These are phyloP conservation scores for Galaxias olidus DNA, from an alignment of 2,797 vertebrate species.

Conservation along the genomic window DNA sequence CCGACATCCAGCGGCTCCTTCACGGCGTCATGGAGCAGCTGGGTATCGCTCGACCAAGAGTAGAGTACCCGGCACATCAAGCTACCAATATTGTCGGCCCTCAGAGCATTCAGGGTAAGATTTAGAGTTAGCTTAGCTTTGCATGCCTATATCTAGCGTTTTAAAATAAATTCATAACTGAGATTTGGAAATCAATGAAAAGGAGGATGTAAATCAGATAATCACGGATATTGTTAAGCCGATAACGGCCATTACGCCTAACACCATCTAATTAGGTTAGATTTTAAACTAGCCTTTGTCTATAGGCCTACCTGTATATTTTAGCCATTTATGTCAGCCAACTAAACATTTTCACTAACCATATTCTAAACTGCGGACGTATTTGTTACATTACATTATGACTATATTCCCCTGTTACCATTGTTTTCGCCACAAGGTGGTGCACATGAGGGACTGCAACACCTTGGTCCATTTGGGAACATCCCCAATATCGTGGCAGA, in stretches of 20 bases:
- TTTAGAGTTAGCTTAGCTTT: not conserved
- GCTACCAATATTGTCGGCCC: constrained; percentile 95
- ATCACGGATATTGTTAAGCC: too few relatives aligned
- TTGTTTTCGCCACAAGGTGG: constrained; percentile 79
- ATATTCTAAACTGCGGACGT: too few relatives aligned
- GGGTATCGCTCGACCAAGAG: constrained; percentile 92
- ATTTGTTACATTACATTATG: too few relatives aligned
- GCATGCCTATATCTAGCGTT: not conserved
- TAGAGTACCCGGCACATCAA: constrained; percentile 96
- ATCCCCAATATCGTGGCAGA: constrained; percentile 98
- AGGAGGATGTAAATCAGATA: too few relatives aligned
- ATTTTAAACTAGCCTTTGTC: too few relatives aligned
- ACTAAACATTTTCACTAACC: too few relatives aligned
- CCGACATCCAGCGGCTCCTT: constrained; percentile 93
- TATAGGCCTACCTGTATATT: too few relatives aligned
- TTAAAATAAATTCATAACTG: not conserved
- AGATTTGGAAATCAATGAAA: too few relatives aligned
- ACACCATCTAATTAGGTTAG: too few relatives aligned
- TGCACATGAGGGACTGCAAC: constrained; percentile 96
- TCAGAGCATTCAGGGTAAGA: constrained; percentile 92
- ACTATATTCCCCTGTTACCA: too few relatives aligned
- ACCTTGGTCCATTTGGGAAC: constrained; percentile 94
- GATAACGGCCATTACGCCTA: too few relatives aligned
- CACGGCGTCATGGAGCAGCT: constrained; percentile 97
- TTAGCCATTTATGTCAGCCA: too few relatives aligned